These are phyloP conservation scores for Lepilemur ruficaudatus DNA, from an alignment of 2,797 vertebrate species.

Conservation along the genomic window DNA sequence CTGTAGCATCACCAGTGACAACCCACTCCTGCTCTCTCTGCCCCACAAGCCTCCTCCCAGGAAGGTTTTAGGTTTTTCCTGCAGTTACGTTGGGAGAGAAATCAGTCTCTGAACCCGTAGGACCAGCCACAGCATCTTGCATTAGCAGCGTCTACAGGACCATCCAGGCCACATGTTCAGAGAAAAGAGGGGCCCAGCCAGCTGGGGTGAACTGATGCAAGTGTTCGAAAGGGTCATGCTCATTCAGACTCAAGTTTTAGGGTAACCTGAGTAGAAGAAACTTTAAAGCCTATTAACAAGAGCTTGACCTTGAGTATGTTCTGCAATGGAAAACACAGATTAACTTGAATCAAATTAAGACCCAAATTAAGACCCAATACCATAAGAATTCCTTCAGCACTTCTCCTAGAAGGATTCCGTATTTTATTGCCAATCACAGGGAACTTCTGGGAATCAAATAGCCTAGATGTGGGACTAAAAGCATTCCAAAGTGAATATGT, in stretches of 20 bases:
- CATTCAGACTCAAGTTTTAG: neutral
- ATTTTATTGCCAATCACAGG: neutral
- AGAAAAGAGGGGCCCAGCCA: neutral
- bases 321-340: neutral
- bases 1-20: neutral
- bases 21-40: neutral
- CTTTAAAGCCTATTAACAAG: slow-evolving; percentile 49
- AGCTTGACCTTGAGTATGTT: slow-evolving; percentile 16
- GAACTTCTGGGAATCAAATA: neutral
- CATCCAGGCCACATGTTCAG: neutral
- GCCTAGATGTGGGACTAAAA: neutral
- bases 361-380: neutral
- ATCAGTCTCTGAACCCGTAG: accelerated
- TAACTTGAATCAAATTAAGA: neutral
- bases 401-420: neutral
- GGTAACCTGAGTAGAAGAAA: neutral
- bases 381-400: neutral
- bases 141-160: accelerated
- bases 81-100: neutral
- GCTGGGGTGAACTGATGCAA: neutral
- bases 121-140: neutral
- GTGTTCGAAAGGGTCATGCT: neutral
- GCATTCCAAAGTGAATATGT: neutral
- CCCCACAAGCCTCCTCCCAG: neutral
- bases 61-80: accelerated